phyloP scores from a whole-genome alignment of 2,797 vertebrate genomes.

The Threskiornis aethiopicus region DNA sequence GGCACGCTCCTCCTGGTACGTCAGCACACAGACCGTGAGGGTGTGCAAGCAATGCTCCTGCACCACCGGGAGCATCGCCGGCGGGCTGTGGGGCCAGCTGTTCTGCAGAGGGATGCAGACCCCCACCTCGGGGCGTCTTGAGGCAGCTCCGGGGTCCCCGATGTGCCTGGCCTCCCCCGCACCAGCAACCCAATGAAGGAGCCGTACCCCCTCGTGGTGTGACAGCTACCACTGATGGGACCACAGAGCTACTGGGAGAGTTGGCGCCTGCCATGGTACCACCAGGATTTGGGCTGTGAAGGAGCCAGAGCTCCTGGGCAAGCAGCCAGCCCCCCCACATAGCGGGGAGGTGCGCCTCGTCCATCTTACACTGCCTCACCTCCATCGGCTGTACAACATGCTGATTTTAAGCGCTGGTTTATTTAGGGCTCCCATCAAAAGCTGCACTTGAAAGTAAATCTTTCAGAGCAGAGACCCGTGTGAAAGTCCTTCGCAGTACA shows the following conservation, averaged over 20 bases:
- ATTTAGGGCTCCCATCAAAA: neutral
- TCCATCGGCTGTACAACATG: fast-evolving
- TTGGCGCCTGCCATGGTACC: neutral
- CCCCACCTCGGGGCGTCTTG: fast-evolving
- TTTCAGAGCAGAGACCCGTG: neutral
- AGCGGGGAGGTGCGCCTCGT: neutral
- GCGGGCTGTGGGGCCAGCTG: neutral
- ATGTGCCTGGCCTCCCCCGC: fast-evolving
- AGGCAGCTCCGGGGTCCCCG: neutral
- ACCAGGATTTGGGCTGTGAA: neutral
- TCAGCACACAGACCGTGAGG: neutral
- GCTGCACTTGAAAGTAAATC: neutral
- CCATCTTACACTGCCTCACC: neutral
- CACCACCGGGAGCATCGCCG: neutral
- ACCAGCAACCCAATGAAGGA: neutral
- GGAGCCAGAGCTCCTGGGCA: neutral
- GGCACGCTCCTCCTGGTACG: neutral
- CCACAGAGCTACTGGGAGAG: neutral
- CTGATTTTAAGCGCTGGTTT: neutral
- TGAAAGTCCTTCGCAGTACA: neutral
- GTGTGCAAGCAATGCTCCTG: neutral
- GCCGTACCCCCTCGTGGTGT: fast-evolving
- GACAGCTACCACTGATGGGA: neutral
- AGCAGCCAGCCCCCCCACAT: neutral
- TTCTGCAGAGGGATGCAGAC: neutral